These are phyloP conservation scores for Nasonovia ribisnigri DNA, from an alignment of 2,888 invertebrate genomes.

Conservation along the genomic window DNA sequence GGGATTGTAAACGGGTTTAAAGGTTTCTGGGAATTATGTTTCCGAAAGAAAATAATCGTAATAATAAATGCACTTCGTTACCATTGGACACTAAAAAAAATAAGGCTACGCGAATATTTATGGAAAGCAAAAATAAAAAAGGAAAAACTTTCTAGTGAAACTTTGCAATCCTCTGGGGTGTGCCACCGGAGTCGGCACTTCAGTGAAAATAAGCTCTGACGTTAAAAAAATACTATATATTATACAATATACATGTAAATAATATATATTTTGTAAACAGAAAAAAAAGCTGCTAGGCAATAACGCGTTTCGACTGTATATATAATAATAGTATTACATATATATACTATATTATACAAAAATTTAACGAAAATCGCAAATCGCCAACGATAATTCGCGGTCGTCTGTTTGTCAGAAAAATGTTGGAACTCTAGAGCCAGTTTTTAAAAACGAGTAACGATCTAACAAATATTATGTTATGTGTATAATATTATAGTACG, in stretches of 20 bases:
- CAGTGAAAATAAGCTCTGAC: slow-evolving; percentile 27
- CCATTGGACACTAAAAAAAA: slow-evolving; percentile 9
- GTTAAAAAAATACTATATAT: slow-evolving; percentile 22
- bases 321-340: neutral
- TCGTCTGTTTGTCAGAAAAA: slow-evolving; percentile 28
- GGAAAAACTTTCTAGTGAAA: slow-evolving; percentile 39
- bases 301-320: slow-evolving; percentile 15
- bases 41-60: slow-evolving; percentile 29
- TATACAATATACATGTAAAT: neutral
- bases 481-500: neutral
- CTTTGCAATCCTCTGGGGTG: slow-evolving; percentile 41
- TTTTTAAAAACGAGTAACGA: slow-evolving; percentile 35
- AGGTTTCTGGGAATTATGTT: slow-evolving; percentile 26
- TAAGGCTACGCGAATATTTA: slow-evolving; percentile 34
- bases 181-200: slow-evolving; percentile 37
- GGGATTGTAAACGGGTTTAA: slow-evolving; percentile 14
- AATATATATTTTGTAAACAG: neutral
- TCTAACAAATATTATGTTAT: slow-evolving; percentile 3
- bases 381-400: slow-evolving; percentile 31
- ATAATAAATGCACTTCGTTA: slow-evolving; percentile 28
- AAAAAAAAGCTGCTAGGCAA: slow-evolving; percentile 13
- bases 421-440: neutral
- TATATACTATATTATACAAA: neutral
- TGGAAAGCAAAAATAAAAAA: neutral
- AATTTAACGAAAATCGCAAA: slow-evolving; percentile 27